A percentile compares a stretch with the other conserved stretches of the same genome.
Conservation (phyloP, 2,113 vertebrate species). For the Glareola pratincola region DNA sequence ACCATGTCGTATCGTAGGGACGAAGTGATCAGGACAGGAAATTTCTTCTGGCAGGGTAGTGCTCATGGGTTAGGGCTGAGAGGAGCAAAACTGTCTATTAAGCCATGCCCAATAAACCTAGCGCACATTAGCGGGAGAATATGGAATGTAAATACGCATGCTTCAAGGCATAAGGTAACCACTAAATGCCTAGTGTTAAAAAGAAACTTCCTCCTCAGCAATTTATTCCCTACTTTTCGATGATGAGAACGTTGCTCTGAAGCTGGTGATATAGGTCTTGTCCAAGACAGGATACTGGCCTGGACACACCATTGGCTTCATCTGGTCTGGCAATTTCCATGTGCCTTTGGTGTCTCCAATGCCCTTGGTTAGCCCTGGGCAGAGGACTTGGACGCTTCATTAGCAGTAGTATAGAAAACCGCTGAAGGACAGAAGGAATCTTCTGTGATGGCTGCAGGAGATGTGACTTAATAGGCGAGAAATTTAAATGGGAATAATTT, state of each 20-base stretch:
- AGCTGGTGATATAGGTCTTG: background rate
- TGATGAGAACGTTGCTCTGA: conserved; percentile 20
- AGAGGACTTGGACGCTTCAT: background rate
- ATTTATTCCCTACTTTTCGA: background rate
- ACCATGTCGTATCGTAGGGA: rapidly evolving
- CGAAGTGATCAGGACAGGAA: background rate
- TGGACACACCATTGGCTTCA: background rate
- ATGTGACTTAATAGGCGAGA: background rate
- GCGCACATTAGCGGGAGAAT: background rate
- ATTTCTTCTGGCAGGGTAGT: background rate
- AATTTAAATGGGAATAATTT: background rate
- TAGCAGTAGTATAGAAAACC: background rate
- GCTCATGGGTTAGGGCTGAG: background rate
- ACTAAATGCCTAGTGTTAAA: conserved; percentile 42
- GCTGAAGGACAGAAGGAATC: background rate
- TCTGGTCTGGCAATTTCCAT: conserved; percentile 9
- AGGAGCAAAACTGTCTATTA: background rate
- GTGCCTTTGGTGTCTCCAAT: background rate
- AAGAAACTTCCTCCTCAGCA: conserved; percentile 57
- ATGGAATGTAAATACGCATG: conserved; percentile 56
- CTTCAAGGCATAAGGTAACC: conserved; percentile 41
- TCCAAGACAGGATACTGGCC: conserved; percentile 23
- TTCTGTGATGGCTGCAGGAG: background rate
- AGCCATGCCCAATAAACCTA: conserved; percentile 15
- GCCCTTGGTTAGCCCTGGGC: background rate